These are phyloP conservation scores for Nymphalis polychloros DNA, from an alignment of 2,888 invertebrate genomes.

Conservation along the genomic window DNA sequence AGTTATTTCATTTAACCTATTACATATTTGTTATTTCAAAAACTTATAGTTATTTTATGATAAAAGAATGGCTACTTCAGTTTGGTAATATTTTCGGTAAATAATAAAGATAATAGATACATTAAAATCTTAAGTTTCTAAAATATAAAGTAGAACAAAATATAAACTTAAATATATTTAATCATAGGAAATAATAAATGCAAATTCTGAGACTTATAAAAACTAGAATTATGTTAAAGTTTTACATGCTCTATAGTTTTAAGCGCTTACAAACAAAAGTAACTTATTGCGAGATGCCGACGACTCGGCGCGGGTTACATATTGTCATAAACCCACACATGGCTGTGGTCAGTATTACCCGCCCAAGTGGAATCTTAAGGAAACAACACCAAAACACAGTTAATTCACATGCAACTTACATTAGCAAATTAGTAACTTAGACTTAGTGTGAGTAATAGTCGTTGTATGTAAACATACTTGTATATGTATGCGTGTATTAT, in stretches of 20 bases:
- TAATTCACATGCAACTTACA: constrained; percentile 39
- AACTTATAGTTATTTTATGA: not conserved
- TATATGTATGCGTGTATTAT: not conserved
- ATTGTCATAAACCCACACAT: constrained; percentile 56
- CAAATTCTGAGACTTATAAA: not conserved
- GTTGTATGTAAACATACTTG: not conserved
- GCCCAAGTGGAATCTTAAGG: constrained; percentile 49
- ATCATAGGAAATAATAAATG: not conserved
- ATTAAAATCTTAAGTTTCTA: too few relatives aligned
- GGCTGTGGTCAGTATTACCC: constrained; percentile 52
- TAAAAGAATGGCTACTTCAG: not conserved
- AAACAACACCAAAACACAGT: constrained; percentile 45
- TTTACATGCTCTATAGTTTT: constrained; percentile 60
- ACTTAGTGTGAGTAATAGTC: constrained; percentile 11
- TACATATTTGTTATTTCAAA: not conserved
- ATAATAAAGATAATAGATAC: too few relatives aligned
- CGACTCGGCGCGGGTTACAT: constrained; percentile 66
- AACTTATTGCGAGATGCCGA: constrained; percentile 65
- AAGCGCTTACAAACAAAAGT: constrained; percentile 70
- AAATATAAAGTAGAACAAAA: too few relatives aligned
- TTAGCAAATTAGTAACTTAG: constrained; percentile 43
- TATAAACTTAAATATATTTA: not conserved
- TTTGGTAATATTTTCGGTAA: not conserved
- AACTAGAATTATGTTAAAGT: constrained; percentile 10
- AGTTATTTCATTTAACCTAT: not conserved